Conservation (phyloP, 2,888 invertebrate species). For the Pachycephus smyrnensis region DNA sequence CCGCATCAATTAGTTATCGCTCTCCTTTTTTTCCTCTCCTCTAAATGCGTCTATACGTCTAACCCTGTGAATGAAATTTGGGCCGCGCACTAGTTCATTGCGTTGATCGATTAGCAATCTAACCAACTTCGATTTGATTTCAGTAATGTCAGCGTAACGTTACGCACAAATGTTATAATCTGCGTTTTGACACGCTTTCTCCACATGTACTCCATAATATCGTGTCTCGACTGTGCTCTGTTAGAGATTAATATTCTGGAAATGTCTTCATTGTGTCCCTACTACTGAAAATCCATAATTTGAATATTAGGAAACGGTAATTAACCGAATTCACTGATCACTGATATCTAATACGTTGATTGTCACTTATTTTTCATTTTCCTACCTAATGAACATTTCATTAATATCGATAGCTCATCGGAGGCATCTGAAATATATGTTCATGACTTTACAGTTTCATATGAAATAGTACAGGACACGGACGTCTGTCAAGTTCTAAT, state of each 20-base stretch:
- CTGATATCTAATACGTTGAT: too few relatives aligned
- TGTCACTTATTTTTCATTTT: background rate
- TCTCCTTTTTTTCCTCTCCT: slow-evolving; percentile 37
- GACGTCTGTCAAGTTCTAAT: background rate
- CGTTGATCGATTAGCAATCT: background rate
- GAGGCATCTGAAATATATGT: too few relatives aligned
- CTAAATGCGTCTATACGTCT: background rate
- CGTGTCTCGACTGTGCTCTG: background rate
- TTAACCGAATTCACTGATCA: too few relatives aligned
- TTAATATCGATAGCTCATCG: background rate
- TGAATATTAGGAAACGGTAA: background rate
- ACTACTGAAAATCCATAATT: background rate
- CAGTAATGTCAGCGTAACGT: background rate
- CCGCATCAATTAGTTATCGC: slow-evolving; percentile 43
- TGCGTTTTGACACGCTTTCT: background rate
- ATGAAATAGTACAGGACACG: too few relatives aligned
- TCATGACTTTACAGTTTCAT: too few relatives aligned
- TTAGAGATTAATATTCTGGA: background rate
- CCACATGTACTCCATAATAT: background rate
- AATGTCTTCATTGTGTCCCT: background rate
- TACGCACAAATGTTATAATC: background rate
- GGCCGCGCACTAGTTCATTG: background rate
- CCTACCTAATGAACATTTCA: background rate
- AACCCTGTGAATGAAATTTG: background rate
- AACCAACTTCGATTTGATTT: background rate